Percentiles rank a stretch among this genome's conserved stretches.
Evolutionary conservation across 2,113 vertebrate genomes (phyloP).

Genomic region (Motacilla alba): DNA sequence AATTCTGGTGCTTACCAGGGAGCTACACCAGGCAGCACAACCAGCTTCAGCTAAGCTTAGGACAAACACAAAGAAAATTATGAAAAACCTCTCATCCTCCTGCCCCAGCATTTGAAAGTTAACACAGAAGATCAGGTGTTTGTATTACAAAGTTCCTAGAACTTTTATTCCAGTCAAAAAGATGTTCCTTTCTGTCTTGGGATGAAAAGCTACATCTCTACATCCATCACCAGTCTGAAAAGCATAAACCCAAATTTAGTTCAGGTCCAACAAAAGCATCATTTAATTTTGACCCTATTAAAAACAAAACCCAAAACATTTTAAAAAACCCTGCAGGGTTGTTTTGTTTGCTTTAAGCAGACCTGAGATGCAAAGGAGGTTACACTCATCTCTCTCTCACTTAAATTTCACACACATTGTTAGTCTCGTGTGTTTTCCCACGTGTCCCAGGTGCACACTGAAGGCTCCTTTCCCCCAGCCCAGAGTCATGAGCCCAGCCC

Average conservation of each 20-base stretch:
- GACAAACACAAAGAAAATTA: not conserved
- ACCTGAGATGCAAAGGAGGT: not conserved
- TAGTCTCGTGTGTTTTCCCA: not conserved
- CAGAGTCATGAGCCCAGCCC: not conserved
- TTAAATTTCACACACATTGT: not conserved
- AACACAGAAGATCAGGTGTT: not conserved
- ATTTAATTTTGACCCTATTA: not conserved
- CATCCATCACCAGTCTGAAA: not conserved
- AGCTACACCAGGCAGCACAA: not conserved
- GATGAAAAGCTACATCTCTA: not conserved
- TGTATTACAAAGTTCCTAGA: not conserved
- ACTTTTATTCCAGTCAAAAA: not conserved
- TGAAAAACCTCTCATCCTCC: not conserved
- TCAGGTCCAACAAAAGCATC: not conserved
- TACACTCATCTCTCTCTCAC: not conserved
- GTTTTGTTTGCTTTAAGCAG: not conserved
- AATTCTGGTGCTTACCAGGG: no score
- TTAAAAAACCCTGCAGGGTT: not conserved
- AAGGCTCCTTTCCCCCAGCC: not conserved
- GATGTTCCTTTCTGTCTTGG: not conserved
- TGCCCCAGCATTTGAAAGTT: not conserved
- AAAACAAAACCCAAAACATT: not conserved
- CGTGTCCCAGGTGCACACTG: not conserved
- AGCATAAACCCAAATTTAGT: not conserved
- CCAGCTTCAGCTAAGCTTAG: not conserved